phyloP scores from a whole-genome alignment of 2,113 vertebrate genomes.

The Neolamprologus toae region DNA sequence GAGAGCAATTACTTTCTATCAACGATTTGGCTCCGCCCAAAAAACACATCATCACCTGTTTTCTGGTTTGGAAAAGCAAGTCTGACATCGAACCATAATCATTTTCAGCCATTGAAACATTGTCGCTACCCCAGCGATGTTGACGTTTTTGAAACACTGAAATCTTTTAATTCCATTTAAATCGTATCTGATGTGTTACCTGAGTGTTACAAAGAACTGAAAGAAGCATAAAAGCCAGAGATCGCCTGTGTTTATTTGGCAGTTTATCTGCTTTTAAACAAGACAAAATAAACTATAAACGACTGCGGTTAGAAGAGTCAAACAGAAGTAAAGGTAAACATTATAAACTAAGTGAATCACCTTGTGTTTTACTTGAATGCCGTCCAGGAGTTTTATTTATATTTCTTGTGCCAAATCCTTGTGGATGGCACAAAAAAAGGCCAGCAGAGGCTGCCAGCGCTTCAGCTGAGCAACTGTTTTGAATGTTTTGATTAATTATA shows the following conservation, averaged over 20 bases:
- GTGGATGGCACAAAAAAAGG: neutral
- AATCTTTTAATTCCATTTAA: neutral
- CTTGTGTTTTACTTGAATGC: neutral
- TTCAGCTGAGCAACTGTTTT: neutral
- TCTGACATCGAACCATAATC: neutral
- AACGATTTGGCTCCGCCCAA: neutral
- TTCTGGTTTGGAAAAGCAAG: neutral
- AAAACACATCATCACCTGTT: neutral
- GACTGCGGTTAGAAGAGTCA: neutral
- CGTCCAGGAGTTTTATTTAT: neutral
- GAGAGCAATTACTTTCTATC: neutral
- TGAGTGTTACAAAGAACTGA: neutral
- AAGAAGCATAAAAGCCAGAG: neutral
- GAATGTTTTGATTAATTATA: neutral
- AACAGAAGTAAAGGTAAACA: neutral
- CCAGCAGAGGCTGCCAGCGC: neutral
- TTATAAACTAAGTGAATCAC: neutral
- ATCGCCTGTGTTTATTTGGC: neutral
- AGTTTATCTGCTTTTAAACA: neutral
- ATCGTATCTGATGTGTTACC: neutral
- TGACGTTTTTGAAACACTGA: neutral
- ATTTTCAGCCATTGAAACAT: neutral
- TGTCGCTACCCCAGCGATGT: neutral
- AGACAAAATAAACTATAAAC: neutral
- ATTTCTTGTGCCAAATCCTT: neutral